Evolutionary conservation across 2,888 invertebrate genomes (phyloP).

Genomic region (Torymus texanus): DNA sequence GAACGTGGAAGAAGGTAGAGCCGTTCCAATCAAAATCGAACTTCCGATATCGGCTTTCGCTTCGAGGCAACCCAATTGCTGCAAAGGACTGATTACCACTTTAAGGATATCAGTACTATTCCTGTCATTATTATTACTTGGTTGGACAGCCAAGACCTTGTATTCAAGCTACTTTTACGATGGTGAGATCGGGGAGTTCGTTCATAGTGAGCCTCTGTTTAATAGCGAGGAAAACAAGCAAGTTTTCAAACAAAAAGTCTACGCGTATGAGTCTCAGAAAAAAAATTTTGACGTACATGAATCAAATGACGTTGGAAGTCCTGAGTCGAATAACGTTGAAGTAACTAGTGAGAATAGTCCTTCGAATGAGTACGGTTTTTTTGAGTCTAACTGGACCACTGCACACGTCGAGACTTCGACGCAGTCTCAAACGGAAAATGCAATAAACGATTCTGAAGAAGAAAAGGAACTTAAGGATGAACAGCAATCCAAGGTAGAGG

Average conservation of each 20-base stretch:
- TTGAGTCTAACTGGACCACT: too few species aligned
- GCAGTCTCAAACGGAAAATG: too few species aligned
- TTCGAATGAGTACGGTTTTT: too few species aligned
- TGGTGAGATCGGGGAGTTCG: background rate
- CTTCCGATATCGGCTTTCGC: constrained; percentile 23
- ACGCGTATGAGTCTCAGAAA: background rate
- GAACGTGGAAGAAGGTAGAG: constrained; percentile 45
- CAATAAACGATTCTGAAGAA: background rate
- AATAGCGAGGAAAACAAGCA: background rate
- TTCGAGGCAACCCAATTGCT: constrained; percentile 9
- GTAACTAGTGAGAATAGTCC: too few species aligned
- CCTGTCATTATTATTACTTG: background rate
- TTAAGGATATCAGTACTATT: constrained; percentile 34
- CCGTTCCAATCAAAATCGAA: constrained; percentile 43
- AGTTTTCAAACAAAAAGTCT: background rate
- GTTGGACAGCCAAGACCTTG: constrained; percentile 1
- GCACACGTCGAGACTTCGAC: too few species aligned
- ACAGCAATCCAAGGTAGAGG: too few species aligned
- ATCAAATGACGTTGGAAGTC: too few species aligned
- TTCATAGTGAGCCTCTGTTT: background rate
- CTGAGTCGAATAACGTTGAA: too few species aligned
- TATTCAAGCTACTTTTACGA: constrained; percentile 6
- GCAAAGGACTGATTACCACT: background rate
- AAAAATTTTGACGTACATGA: too few species aligned
- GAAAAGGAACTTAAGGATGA: too few species aligned